Evolutionary conservation across 2,888 invertebrate species (phyloP).

Genomic region (Pachycephus smyrnensis): DNA sequence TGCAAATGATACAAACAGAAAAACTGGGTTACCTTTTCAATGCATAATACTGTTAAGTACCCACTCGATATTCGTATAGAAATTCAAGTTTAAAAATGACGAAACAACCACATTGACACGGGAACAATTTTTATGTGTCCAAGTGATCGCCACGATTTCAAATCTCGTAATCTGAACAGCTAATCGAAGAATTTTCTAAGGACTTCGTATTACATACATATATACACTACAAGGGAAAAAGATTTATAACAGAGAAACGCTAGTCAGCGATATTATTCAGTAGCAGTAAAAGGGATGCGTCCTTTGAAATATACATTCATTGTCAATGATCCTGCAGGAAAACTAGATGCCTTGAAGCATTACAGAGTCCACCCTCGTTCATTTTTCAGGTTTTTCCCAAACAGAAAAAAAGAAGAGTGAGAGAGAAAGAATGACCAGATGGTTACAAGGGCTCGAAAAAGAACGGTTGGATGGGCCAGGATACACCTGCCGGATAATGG

Average conservation of each 20-base stretch:
- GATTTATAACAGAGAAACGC: background rate
- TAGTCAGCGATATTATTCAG: background rate
- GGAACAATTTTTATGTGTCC: background rate
- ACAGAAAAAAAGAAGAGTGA: background rate
- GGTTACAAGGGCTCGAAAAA: background rate
- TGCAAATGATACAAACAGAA: background rate
- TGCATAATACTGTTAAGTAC: background rate
- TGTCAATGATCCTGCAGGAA: background rate
- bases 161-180: background rate
- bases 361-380: background rate
- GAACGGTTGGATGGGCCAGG: background rate
- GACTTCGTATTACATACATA: background rate
- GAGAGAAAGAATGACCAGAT: background rate
- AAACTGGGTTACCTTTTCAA: background rate
- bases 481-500: background rate
- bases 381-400: background rate
- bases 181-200: background rate
- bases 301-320: background rate
- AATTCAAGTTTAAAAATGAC: background rate
- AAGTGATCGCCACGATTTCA: background rate
- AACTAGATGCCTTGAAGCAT: background rate
- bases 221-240: background rate
- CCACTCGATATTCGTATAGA: background rate
- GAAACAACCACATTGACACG: background rate
- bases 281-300: background rate